Percentiles rank a stretch among this genome's conserved stretches.
phyloP scores from a whole-genome alignment of 2,888 invertebrate species.

The Malachius bipustulatus region DNA sequence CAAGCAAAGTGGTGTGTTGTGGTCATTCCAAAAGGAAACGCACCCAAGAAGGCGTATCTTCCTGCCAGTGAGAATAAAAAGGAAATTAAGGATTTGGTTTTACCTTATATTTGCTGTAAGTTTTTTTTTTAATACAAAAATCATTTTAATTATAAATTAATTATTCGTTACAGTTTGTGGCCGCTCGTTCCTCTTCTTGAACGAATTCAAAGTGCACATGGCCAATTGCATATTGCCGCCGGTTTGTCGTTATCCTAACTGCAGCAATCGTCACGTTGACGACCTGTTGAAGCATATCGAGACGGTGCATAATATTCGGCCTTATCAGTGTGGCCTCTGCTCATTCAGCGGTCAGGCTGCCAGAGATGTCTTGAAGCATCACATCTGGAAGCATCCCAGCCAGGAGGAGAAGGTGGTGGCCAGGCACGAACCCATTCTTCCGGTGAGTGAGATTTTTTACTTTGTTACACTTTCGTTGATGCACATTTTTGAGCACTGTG shows the following conservation, averaged over 20 bases:
- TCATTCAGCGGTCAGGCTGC: conserved; percentile 3
- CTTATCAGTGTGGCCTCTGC: conserved; percentile 27
- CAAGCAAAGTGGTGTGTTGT: conserved; percentile 19
- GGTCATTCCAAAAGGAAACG: too few species aligned
- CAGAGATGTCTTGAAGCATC: neutral
- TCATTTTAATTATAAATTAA: too few species aligned
- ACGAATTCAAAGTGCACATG: conserved; percentile 29
- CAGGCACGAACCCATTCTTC: too few species aligned
- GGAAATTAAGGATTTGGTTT: too few species aligned
- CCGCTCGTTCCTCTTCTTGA: conserved; percentile 21
- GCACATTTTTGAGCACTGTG: too few species aligned
- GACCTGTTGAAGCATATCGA: conserved; percentile 35
- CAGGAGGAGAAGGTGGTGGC: neutral
- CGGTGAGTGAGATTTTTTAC: too few species aligned
- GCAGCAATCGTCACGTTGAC: neutral
- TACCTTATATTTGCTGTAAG: conserved; percentile 1
- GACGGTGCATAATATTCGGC: conserved; percentile 33
- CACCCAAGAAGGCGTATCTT: too few species aligned
- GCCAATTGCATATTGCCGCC: neutral
- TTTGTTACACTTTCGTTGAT: too few species aligned
- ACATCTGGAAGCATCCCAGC: neutral
- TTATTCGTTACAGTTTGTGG: conserved; percentile 21
- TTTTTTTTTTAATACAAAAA: neutral
- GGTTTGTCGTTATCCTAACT: neutral
- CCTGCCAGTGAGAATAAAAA: too few species aligned